Percentiles rank a stretch among this genome's conserved stretches.
These are phyloP conservation scores for Neotoma lepida DNA, from an alignment of 2,113 vertebrate species.

Conservation along the genomic window DNA sequence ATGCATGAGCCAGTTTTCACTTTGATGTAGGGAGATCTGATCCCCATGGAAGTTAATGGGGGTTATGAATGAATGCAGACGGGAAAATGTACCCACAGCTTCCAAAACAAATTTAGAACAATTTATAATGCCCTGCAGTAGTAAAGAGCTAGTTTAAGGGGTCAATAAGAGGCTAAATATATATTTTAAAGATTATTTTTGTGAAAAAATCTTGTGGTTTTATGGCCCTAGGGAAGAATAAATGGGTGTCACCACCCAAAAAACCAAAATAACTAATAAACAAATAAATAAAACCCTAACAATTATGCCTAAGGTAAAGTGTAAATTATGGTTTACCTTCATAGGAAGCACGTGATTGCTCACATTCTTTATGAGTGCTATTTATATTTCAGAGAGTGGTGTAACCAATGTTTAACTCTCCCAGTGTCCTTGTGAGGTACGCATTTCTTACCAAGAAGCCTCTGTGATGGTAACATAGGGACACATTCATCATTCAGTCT, in stretches of 20 bases:
- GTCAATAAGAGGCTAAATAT: conserved; percentile 77
- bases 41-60: conserved; percentile 68
- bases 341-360: conserved; percentile 57
- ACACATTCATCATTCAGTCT: conserved; percentile 51
- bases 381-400: conserved; percentile 67
- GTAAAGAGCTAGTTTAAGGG: conserved; percentile 72
- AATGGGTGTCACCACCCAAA: conserved; percentile 63
- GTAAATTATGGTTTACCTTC: conserved; percentile 69
- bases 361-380: conserved; percentile 62
- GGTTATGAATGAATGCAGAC: conserved; percentile 69
- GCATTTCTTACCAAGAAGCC: conserved; percentile 34
- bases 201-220: conserved; percentile 74
- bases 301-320: conserved; percentile 71
- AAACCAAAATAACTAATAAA: conserved; percentile 6
- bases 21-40: conserved; percentile 58
- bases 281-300: conserved; percentile 34
- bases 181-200: conserved; percentile 81
- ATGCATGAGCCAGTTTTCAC: neutral
- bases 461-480: conserved; percentile 35
- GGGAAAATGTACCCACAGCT: conserved; percentile 57
- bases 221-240: conserved; percentile 67
- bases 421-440: conserved; percentile 59
- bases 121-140: conserved; percentile 78
- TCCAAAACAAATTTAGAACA: conserved; percentile 79
- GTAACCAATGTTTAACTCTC: conserved; percentile 43